phyloP scores from a whole-genome alignment of 2,888 invertebrate genomes.

The Carpatolechia fugitivella region DNA sequence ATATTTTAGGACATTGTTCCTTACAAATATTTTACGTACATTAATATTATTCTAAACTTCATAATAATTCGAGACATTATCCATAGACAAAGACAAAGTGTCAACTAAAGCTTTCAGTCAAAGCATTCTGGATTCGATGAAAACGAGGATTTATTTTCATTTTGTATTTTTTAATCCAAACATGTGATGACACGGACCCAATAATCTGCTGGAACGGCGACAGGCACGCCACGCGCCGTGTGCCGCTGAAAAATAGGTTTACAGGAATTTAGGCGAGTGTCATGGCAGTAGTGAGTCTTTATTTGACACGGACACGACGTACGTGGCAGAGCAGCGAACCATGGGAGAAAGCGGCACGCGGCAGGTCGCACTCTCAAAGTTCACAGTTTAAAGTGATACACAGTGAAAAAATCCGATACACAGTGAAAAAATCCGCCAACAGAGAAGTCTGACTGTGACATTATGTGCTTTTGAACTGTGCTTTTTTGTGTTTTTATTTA shows the following conservation, averaged over 20 bases:
- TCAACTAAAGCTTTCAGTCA: neutral
- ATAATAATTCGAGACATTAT: too few relatives aligned
- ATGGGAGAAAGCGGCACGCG: slow-evolving; percentile 8
- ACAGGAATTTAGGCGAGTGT: slow-evolving; percentile 40
- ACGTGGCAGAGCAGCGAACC: slow-evolving; percentile 4
- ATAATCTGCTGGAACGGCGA: slow-evolving; percentile 13
- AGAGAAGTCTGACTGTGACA: too few relatives aligned
- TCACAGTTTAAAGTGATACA: too few relatives aligned
- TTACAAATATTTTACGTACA: too few relatives aligned
- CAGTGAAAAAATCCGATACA: too few relatives aligned
- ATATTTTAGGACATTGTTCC: too few relatives aligned
- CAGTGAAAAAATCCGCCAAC: too few relatives aligned
- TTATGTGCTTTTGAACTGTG: too few relatives aligned
- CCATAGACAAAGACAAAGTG: too few relatives aligned
- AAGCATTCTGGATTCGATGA: slow-evolving; percentile 3
- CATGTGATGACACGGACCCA: slow-evolving; percentile 16
- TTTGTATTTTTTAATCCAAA: slow-evolving; percentile 25
- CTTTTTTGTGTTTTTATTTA: too few relatives aligned
- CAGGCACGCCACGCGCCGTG: neutral
- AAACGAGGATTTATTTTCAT: slow-evolving; percentile 2
- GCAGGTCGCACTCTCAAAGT: neutral
- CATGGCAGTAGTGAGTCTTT: slow-evolving; percentile 27
- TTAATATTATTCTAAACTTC: too few relatives aligned
- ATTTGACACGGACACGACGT: slow-evolving; percentile 29
- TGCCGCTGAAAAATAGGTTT: slow-evolving; percentile 48